Percentiles rank a stretch among this genome's conserved stretches.
Conservation (phyloP, 1,140 invertebrate genomes). For the Pteromalus puparum region DNA sequence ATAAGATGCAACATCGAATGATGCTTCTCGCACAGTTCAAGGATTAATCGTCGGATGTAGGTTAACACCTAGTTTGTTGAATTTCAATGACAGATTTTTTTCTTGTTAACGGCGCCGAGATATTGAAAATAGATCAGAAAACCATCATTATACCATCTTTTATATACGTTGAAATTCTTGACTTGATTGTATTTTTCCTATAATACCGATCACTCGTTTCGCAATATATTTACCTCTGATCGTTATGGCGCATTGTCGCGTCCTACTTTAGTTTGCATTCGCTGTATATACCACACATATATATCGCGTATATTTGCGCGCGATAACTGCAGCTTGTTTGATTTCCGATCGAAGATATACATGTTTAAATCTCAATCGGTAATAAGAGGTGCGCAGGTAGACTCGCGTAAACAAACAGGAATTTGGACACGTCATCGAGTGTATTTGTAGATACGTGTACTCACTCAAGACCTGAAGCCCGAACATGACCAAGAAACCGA, state of each 20-base stretch:
- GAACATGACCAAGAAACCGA: conserved; percentile 72
- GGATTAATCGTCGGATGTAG: conserved; percentile 11
- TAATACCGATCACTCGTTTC: not conserved
- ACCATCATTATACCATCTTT: not conserved
- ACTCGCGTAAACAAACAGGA: not conserved
- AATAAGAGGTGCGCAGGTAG: not conserved
- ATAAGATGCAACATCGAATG: not conserved
- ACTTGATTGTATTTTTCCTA: not conserved
- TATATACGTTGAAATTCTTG: not conserved
- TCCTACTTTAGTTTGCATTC: conserved; percentile 9
- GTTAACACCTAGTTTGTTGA: not conserved
- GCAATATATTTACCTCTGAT: conserved; percentile 16
- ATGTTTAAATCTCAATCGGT: not conserved
- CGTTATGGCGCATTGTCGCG: not conserved
- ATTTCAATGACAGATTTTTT: not conserved
- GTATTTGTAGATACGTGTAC: conserved; percentile 53
- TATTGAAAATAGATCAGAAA: not conserved
- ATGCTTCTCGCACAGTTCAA: conserved; percentile 12
- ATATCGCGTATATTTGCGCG: not conserved
- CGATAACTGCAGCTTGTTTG: conserved; percentile 15
- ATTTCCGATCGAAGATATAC: not conserved
- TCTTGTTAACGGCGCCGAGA: not conserved
- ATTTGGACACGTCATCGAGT: not conserved
- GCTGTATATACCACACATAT: not conserved
- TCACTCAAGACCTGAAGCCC: conserved; percentile 70